Percentiles rank a stretch among this genome's conserved stretches.
phyloP scores from a whole-genome alignment of 2,888 invertebrate species.

The Coenonympha arcania region DNA sequence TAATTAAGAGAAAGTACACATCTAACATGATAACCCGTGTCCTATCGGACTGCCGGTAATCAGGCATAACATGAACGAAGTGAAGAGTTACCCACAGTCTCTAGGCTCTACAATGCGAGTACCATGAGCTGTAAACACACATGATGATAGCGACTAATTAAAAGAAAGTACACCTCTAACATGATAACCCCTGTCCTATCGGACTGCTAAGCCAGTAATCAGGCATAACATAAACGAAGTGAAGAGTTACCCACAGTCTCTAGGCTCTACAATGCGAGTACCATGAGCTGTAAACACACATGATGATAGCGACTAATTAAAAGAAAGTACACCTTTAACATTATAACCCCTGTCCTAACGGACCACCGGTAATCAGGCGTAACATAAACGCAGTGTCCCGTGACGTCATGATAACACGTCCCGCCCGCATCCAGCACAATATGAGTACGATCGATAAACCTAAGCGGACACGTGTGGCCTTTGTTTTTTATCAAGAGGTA shows the following conservation, averaged over 20 bases:
- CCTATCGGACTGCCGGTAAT: conserved; percentile 15
- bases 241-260: no score
- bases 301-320: conserved; percentile 16
- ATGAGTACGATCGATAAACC: conserved; percentile 66
- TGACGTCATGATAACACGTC: conserved; percentile 64
- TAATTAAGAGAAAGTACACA: conserved; percentile 17
- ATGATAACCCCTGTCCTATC: conserved; percentile 12
- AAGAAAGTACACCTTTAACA: conserved; percentile 14
- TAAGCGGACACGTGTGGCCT: conserved; percentile 64
- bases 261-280: no score
- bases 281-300: no score
- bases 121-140: no score
- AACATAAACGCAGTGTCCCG: conserved; percentile 56
- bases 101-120: no score
- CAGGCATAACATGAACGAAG: conserved; percentile 50
- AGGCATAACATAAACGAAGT: conserved; percentile 51
- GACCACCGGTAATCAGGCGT: conserved; percentile 26
- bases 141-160: no score
- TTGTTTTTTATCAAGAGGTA: conserved; percentile 39
- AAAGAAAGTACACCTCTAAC: no score
- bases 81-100: no score
- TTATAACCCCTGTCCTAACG: conserved; percentile 10
- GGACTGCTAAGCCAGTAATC: conserved; percentile 15
- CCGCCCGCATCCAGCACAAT: conserved; percentile 66
- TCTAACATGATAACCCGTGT: conserved; percentile 8